A percentile compares a stretch with the other conserved stretches of the same genome.
These are phyloP conservation scores for Sclerodermus sp. DNA, from an alignment of 2,888 invertebrate species.

Conservation along the genomic window DNA sequence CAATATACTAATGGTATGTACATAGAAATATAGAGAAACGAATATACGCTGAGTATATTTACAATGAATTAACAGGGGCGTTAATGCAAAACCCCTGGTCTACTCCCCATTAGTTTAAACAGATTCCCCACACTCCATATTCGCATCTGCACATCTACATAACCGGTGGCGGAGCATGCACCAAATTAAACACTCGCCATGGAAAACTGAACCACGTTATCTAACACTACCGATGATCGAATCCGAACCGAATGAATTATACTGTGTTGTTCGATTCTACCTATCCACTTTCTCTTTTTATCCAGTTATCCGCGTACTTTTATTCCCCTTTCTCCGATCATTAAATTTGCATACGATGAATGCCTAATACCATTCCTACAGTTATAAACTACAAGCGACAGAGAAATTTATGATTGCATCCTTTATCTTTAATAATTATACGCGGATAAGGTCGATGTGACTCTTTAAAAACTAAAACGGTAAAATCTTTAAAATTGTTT, in stretches of 20 bases:
- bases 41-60: slow-evolving; percentile 46
- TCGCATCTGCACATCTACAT: slow-evolving; percentile 23
- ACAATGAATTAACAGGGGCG: slow-evolving; percentile 47
- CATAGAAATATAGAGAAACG: slow-evolving; percentile 47
- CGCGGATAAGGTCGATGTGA: no score
- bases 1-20: slow-evolving; percentile 47
- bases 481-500: no score
- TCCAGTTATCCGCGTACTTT: no score
- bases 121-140: slow-evolving; percentile 30
- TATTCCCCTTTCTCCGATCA: no score
- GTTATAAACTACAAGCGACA: no score
- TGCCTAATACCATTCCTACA: no score
- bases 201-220: slow-evolving; percentile 31
- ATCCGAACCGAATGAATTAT: slow-evolving; percentile 9
- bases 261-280: no score
- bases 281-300: no score
- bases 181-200: slow-evolving; percentile 33
- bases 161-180: slow-evolving; percentile 18
- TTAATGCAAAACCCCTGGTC: slow-evolving; percentile 42
- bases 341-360: no score
- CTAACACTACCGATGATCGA: slow-evolving; percentile 12
- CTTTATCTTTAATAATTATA: no score
- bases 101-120: slow-evolving; percentile 44
- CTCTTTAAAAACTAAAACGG: no score
- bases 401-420: no score